Evolutionary conservation across 1,140 invertebrate genomes (phyloP), one percentile per base, ranked within the genome.

Genomic region (Pseudomyrmex gracilis): DNA sequence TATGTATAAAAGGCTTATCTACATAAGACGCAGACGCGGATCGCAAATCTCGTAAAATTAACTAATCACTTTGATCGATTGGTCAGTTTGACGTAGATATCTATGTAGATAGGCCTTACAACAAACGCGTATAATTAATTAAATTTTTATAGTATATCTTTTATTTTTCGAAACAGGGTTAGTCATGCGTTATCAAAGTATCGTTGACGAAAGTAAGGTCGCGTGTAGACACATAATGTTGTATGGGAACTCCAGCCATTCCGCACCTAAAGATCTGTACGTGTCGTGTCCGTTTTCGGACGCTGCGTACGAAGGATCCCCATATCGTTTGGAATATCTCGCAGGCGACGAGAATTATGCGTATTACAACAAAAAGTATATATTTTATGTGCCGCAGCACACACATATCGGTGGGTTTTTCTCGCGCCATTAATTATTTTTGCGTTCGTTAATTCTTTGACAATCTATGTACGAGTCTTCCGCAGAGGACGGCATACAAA

Each of bases 381-480:
- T 94, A 63, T 94, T 94, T 66, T 90, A 87, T 34, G 90, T 93
- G 60, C 93, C 93, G 55, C 73, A 71, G 53, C 91, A 93, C 34
- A 89, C 82, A 73, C 88, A 73, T 67, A 91, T 94, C 49, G 91
- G 93, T 94, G 82, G 85, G 73, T 63, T 5, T 22, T 8, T 2
- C 63, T 49, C 24, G 47, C 20, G 3, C 20, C 8, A 15, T 73
- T 4, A n/a, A 13, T 17, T 15, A 1, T 5, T 73, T 61, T 22
- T 8, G 17, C 17, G 0, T 22, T 15, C 5, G 20, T 34, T 22
- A 57, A 83, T 64, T 13, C 49, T 20, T 9, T 51, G 47, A 53
- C 17, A 17, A 34, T 34, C 43, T 55, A n/a, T 15, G 12, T 61
- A 13, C 8, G 15, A 47, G 34, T 71, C n/a, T 24, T 9, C 61